Percentiles rank a stretch among this genome's conserved stretches.
Conservation (phyloP, 2,113 vertebrate genomes). For the Dromaius novaehollandiae region DNA sequence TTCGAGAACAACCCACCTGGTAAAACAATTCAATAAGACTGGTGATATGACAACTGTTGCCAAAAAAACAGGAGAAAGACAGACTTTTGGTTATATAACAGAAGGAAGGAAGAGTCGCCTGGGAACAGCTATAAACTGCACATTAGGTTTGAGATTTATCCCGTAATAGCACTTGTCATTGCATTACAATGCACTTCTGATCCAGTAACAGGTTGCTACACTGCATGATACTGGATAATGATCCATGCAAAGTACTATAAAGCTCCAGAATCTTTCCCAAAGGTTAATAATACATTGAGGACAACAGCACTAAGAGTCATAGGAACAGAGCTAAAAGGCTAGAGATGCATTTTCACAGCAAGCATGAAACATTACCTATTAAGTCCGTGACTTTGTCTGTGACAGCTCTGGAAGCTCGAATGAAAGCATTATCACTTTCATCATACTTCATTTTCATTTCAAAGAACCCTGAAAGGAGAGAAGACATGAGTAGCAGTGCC, state of each 20-base stretch:
- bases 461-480: constrained; percentile 85
- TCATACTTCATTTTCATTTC: constrained; percentile 99
- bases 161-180: too few relatives aligned
- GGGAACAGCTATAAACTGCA: background rate
- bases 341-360: background rate
- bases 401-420: constrained; percentile 89
- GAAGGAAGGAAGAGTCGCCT: background rate
- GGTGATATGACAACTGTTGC: accelerated
- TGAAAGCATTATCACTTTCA: constrained; percentile 91
- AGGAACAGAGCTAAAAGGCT: background rate
- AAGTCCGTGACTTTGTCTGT: constrained; percentile 93
- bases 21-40: background rate
- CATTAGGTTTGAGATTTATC: background rate
- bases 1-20: constrained; percentile 95
- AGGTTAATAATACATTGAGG: background rate
- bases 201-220: background rate
- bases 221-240: background rate
- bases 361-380: constrained; percentile 77
- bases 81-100: too few relatives aligned
- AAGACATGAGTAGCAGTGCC: background rate
- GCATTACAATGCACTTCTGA: background rate
- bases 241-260: background rate
- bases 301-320: background rate
- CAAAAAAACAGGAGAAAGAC: background rate
- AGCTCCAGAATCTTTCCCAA: background rate